A percentile compares a stretch with the other conserved stretches of the same genome.
Conservation (phyloP, 2,888 invertebrate genomes). For the Creontiades dilutus region DNA sequence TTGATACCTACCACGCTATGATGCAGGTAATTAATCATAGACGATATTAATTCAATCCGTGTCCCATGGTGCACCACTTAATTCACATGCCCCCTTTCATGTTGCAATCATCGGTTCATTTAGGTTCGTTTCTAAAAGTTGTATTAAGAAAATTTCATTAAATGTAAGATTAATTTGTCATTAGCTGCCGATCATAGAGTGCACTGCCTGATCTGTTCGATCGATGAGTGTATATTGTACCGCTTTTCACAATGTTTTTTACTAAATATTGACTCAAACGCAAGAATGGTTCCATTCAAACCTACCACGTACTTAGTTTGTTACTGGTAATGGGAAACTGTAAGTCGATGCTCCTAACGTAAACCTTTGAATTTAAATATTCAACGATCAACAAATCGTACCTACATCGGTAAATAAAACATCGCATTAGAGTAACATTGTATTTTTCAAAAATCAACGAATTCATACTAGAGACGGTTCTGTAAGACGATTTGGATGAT, state of each 20-base stretch:
- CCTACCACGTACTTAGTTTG: too few relatives aligned
- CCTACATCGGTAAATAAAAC: not conserved
- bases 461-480: not conserved
- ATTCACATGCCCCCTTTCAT: too few relatives aligned
- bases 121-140: too few relatives aligned
- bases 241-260: not conserved
- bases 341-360: too few relatives aligned
- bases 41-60: too few relatives aligned
- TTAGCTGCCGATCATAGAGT: too few relatives aligned
- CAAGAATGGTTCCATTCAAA: too few relatives aligned
- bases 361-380: not conserved
- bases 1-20: too few relatives aligned
- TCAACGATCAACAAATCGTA: not conserved
- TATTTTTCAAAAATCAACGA: slow-evolving; percentile 42
- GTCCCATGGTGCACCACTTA: too few relatives aligned
- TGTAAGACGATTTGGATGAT: not conserved
- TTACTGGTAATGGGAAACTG: too few relatives aligned
- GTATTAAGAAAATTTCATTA: not conserved
- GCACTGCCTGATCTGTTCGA: not conserved
- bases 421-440: not conserved
- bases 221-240: not conserved
- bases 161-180: not conserved
- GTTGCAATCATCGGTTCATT: too few relatives aligned
- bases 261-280: not conserved
- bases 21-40: too few relatives aligned